Evolutionary conservation across 2,888 invertebrate genomes (phyloP), one percentile per base, ranked within the genome.

Genomic region (Torymus auratus): DNA sequence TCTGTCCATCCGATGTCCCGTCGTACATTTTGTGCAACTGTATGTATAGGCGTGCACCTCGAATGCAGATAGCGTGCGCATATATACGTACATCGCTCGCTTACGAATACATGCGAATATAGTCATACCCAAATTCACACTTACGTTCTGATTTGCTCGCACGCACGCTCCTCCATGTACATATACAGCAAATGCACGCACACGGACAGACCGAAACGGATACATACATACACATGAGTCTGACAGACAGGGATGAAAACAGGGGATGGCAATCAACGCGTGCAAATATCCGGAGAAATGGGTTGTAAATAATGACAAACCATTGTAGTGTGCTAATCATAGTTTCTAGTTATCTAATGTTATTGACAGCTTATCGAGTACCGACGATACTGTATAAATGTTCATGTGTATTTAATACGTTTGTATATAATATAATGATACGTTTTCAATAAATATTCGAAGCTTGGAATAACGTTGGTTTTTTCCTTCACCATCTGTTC

Each of bases 381-480:
- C 85, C 12, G 12, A 70, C 65, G 62, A 84, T 83, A 78, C 82
- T 85, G 88, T 89, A 86, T 88, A 88, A 88, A 89, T 89, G 87
- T 88, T 88, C 86, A 85, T 84, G 78, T 88, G 85, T 88, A 88
- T 89, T 89, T 86, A 88, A 87, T 88, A 88, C 88, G 86, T 88
- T 89, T 88, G 87, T 88, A 88, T 86, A 88, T 88, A 41, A 88
- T 28, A 41, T 41, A 86, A 82, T 15, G 15, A 76, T 71, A 75
- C 85, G 85, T 88, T 88, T 87, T 88, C 87, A 88, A 88, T 88
- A 88, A 88, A 88, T 88, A 88, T 84, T 87, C 86, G 84, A 87
- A 85, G 88, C 88, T 88, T 88, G 86, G 85, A 88, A 84, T 85
- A 12, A 53, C 2, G 41, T 5, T 7, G 5, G 5, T 41, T 41